Evolutionary conservation across 2,888 invertebrate species (phyloP), one percentile per base, ranked within the genome.

Genomic region (Dastarcus helophoroides): DNA sequence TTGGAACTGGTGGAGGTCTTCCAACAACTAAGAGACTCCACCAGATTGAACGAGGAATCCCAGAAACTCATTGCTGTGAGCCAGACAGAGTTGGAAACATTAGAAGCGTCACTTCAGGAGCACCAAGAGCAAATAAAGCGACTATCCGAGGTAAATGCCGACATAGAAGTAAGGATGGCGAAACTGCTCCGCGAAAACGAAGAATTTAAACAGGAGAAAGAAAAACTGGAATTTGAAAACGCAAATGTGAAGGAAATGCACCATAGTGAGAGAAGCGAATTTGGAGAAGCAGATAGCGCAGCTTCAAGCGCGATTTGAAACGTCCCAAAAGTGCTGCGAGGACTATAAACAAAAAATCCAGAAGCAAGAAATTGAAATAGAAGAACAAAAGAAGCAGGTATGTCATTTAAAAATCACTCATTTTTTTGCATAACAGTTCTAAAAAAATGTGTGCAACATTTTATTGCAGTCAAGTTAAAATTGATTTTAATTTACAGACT

Each of bases 341-440:
- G 50, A 48, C 34, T 54, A 55, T 29, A 50, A 50, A 26, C 31
- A 30, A 8, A 53, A 52, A 34, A 33, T 43, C 3, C 32, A 35
- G 4, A 46, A 48, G 17, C 47, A 44, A 26, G 57, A 58, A 37
- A 34, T 25, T 3, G 52, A 57, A 36, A 39, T 52, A 21, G 40
- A 43, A 22, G 56, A 58, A 26, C n/a, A n/a, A n/a, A n/a, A n/a
- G n/a, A n/a, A n/a, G n/a, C n/a, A n/a, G n/a, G n/a, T n/a, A n/a
- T n/a, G n/a, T n/a, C n/a, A n/a, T n/a, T n/a, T n/a, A n/a, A n/a
- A n/a, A n/a, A n/a, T n/a, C n/a, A n/a, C n/a, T n/a, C n/a, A n/a
- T n/a, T n/a, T n/a, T n/a, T n/a, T n/a, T n/a, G n/a, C n/a, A n/a
- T n/a, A n/a, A n/a, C n/a, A n/a, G n/a, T n/a, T n/a, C n/a, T n/a